These are phyloP conservation scores for Nomada lathburiana DNA, from an alignment of 2,888 invertebrate species.

Conservation along the genomic window DNA sequence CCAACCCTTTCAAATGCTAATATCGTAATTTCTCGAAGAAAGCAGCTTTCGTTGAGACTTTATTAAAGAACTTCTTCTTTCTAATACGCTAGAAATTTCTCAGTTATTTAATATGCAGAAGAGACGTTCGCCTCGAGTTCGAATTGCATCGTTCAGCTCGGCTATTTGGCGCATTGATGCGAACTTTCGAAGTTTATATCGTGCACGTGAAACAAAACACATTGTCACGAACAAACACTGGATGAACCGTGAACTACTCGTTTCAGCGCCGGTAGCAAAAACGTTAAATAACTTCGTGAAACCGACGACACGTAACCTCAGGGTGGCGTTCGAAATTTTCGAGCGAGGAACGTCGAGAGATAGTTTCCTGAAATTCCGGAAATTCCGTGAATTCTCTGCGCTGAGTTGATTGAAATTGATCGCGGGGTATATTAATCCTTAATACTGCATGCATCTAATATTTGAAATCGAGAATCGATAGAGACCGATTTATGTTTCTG, in stretches of 20 bases:
- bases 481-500: too few species aligned
- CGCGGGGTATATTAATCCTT: too few species aligned
- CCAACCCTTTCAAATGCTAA: neutral
- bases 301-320: conserved; percentile 14
- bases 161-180: neutral
- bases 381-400: conserved; percentile 39
- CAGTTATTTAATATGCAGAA: neutral
- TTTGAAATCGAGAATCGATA: too few species aligned
- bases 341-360: conserved; percentile 39
- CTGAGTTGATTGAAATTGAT: neutral
- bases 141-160: neutral
- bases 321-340: conserved; percentile 22
- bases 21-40: neutral
- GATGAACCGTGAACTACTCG: neutral
- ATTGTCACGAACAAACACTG: neutral
- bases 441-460: too few species aligned
- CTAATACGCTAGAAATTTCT: neutral
- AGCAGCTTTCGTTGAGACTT: conserved; percentile 11
- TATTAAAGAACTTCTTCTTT: conserved; percentile 3
- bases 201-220: neutral
- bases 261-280: conserved; percentile 8
- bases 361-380: conserved; percentile 46
- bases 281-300: conserved; percentile 39
- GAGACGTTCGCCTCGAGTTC: too few species aligned
- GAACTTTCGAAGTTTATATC: neutral